A percentile compares a stretch with the other conserved stretches of the same genome.
Conservation (phyloP, 2,113 vertebrate species). For the Ammospiza nelsoni region DNA sequence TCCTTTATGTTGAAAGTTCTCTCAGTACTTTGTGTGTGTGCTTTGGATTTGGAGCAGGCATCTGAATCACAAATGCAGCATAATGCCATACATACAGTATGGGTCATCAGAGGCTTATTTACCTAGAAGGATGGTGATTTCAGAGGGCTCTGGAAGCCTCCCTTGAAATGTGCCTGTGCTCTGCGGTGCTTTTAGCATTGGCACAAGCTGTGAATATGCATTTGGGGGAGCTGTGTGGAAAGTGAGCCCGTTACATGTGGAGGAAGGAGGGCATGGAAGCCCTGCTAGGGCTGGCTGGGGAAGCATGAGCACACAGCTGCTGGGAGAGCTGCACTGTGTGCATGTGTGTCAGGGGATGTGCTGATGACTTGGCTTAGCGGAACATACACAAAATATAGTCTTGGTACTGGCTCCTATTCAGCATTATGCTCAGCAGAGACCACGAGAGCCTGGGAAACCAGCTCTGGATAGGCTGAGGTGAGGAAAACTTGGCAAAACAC, state of each 20-base stretch:
- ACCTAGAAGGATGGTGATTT: conserved; percentile 40
- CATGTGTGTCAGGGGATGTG: not conserved
- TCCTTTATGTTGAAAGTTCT: conserved; percentile 44
- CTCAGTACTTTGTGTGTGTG: not conserved
- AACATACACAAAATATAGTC: not conserved
- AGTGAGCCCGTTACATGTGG: not conserved
- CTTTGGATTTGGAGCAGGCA: conserved; percentile 33
- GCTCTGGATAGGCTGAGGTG: not conserved
- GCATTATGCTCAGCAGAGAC: not conserved
- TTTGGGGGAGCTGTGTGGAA: not conserved
- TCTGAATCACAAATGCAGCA: conserved; percentile 39
- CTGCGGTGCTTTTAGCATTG: not conserved
- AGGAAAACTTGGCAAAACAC: not conserved
- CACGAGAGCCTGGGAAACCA: not conserved
- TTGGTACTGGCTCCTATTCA: fast-evolving
- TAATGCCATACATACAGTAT: not conserved
- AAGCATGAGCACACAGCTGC: not conserved
- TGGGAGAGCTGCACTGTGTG: not conserved
- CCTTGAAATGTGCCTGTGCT: not conserved
- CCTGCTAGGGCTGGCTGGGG: not conserved
- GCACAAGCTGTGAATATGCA: conserved; percentile 1
- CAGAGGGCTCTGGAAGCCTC: not conserved
- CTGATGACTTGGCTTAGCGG: not conserved
- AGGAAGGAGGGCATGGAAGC: not conserved
- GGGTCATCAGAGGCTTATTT: conserved; percentile 12